Evolutionary conservation across 2,797 vertebrate genomes (phyloP).

Genomic region (Pagetopsis macropterus): DNA sequence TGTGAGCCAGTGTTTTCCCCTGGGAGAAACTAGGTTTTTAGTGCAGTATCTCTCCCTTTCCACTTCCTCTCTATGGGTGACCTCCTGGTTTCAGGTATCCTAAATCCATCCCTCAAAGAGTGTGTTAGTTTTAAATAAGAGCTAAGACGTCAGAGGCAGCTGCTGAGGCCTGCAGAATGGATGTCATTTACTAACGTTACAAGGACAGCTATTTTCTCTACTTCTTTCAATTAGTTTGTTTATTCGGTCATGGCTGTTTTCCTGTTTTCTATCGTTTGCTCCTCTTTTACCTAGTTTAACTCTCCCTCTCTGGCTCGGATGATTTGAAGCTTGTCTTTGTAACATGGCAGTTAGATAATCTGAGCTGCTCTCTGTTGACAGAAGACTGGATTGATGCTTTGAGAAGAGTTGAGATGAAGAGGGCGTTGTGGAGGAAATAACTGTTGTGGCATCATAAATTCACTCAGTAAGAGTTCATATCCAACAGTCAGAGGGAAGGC

Average conservation of each 20-base stretch:
- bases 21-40: neutral
- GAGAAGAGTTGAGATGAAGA: constrained; percentile 31
- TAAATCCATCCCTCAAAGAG: constrained; percentile 22
- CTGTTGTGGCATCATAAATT: constrained; percentile 32
- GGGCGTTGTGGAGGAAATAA: constrained; percentile 29
- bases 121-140: constrained; percentile 7
- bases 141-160: constrained; percentile 11
- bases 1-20: neutral
- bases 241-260: neutral
- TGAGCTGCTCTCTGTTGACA: constrained; percentile 21
- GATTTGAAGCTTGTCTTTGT: constrained; percentile 35
- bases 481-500: neutral
- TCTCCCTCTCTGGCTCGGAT: constrained; percentile 3
- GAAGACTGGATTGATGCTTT: constrained; percentile 41
- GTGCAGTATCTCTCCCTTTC: constrained; percentile 1
- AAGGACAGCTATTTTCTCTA: constrained; percentile 1
- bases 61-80: neutral
- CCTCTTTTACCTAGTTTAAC: neutral
- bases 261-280: neutral
- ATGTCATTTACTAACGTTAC: constrained; percentile 23
- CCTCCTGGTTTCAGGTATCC: constrained; percentile 22
- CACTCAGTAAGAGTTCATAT: neutral
- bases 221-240: neutral
- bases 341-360: constrained; percentile 32
- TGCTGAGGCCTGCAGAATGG: constrained; percentile 33